Evolutionary conservation across 2,888 invertebrate species (phyloP).

Genomic region (Thecophora atra): DNA sequence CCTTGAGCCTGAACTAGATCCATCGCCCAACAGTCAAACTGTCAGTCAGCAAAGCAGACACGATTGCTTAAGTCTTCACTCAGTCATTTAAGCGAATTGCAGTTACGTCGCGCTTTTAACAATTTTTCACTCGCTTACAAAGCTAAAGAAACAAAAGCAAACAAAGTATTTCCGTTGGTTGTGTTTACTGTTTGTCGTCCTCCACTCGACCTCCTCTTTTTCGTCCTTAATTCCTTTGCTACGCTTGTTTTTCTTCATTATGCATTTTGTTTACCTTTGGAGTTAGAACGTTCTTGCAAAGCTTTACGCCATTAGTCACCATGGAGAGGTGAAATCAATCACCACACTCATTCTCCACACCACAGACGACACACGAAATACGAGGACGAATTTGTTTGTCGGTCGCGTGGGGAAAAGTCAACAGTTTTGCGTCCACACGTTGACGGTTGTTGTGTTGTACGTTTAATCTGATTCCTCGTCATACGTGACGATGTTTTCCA

Average conservation of each 20-base stretch:
- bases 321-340: too few species aligned
- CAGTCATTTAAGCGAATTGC: conserved; percentile 10
- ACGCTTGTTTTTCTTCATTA: too few species aligned
- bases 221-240: too few species aligned
- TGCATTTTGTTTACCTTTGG: neutral
- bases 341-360: too few species aligned
- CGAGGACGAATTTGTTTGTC: neutral
- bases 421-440: too few species aligned
- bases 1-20: too few species aligned
- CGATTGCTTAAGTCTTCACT: neutral
- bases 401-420: neutral
- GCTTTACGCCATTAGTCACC: neutral
- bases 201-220: too few species aligned
- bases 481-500: neutral
- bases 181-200: too few species aligned
- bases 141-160: too few species aligned
- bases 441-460: neutral
- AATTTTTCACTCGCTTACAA: conserved; percentile 8
- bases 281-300: neutral
- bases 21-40: too few species aligned
- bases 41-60: too few species aligned
- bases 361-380: neutral
- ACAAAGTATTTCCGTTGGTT: too few species aligned
- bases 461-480: neutral
- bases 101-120: conserved; percentile 1